Percentiles rank a stretch among this genome's conserved stretches.
Evolutionary conservation across 2,888 invertebrate genomes (phyloP).

Genomic region (Thecocarcelia acutangulata): DNA sequence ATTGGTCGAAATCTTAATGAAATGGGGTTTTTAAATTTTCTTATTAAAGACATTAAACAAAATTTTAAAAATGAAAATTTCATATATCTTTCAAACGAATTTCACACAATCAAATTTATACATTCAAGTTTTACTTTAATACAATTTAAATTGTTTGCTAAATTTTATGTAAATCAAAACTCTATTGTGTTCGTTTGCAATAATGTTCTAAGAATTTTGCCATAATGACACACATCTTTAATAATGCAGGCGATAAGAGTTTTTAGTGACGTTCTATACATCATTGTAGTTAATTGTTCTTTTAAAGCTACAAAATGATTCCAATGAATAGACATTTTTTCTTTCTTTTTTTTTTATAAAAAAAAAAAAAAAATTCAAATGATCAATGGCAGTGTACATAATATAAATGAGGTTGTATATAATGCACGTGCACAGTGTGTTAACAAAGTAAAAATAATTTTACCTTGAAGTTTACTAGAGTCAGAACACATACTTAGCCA

Average conservation of each 20-base stretch:
- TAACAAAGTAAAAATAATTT: no score
- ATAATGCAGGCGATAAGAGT: conserved; percentile 18
- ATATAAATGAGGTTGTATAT: neutral
- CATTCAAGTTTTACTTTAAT: conserved; percentile 6
- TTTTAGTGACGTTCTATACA: conserved; percentile 27
- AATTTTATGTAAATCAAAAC: conserved; percentile 24
- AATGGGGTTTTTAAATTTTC: no score
- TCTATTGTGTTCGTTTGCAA: conserved; percentile 25
- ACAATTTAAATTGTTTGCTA: conserved; percentile 22
- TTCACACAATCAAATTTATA: neutral
- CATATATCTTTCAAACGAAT: no score
- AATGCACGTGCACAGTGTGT: conserved; percentile 44
- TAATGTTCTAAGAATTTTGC: conserved; percentile 7
- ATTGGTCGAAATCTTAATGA: no score
- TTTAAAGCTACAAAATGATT: conserved; percentile 41
- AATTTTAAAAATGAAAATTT: no score
- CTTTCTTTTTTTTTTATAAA: conserved; percentile 4
- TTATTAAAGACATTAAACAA: no score
- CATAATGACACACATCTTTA: conserved; percentile 39
- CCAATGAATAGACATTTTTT: conserved; percentile 52
- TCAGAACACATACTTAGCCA: no score
- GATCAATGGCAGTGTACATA: conserved; percentile 38
- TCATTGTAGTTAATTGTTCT: conserved; percentile 57
- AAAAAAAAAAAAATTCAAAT: conserved; percentile 17
- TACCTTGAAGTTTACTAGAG: no score